Conservation (phyloP, 64 coral and sea anemone genomes). For the Actinia tenebrosa region DNA sequence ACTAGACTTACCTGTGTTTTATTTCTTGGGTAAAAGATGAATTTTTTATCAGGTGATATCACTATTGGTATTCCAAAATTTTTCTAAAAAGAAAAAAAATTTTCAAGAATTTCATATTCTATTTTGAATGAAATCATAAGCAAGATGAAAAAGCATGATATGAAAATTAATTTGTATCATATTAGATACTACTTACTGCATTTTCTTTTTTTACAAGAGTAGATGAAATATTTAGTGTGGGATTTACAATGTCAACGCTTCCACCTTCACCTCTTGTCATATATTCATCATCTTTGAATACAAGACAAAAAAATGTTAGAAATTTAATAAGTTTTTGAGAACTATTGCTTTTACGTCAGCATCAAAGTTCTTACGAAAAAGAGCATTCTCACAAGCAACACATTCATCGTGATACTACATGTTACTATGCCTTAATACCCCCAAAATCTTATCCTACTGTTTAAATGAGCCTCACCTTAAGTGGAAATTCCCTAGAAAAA, state of each 20-base stretch:
- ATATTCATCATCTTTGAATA: constrained; percentile 9
- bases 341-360: too few relatives aligned
- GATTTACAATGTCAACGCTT: background rate
- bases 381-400: background rate
- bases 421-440: too few relatives aligned
- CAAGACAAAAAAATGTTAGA: background rate
- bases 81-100: background rate
- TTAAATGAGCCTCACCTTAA: too few relatives aligned
- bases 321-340: background rate
- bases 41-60: constrained; percentile 12
- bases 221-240: background rate
- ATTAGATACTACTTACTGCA: background rate
- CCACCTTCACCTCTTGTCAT: constrained; percentile 6
- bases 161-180: too few relatives aligned
- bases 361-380: background rate
- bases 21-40: background rate
- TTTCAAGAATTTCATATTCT: too few relatives aligned
- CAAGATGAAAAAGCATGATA: too few relatives aligned
- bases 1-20: constrained; percentile 1
- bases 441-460: too few relatives aligned
- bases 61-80: background rate
- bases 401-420: too few relatives aligned
- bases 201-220: background rate
- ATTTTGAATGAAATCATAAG: too few relatives aligned
- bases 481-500: too few relatives aligned